phyloP scores from a whole-genome alignment of 2,888 invertebrate genomes.

The Tethea ocularis region DNA sequence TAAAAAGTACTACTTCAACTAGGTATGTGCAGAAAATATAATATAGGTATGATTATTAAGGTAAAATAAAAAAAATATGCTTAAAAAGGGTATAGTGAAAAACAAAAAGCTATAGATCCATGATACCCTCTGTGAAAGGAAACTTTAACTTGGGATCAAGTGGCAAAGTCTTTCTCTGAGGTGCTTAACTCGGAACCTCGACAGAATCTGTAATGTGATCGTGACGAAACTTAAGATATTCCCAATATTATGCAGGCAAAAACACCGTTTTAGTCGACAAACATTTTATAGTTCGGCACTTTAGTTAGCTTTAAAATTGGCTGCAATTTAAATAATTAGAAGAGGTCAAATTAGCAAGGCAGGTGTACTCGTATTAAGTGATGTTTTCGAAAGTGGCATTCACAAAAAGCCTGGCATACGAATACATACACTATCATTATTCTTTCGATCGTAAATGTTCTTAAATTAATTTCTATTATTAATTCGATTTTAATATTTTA shows the following conservation, averaged over 20 bases:
- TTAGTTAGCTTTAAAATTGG: slow-evolving; percentile 13
- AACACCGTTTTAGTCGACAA: slow-evolving; percentile 16
- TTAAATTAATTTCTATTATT: no score
- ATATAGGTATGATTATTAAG: no score
- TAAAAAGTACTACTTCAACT: no score
- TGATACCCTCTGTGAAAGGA: slow-evolving; percentile 29
- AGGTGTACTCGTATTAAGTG: no score
- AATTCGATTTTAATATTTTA: no score
- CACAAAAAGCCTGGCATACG: no score
- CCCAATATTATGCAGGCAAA: slow-evolving; percentile 41
- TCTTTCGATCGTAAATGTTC: no score
- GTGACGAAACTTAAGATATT: slow-evolving; percentile 67
- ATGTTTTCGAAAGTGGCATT: no score
- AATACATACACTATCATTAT: no score
- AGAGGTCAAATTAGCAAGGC: no score
- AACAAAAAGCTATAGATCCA: slow-evolving; percentile 15
- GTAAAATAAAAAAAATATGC: not conserved
- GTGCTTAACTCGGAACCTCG: slow-evolving; percentile 66
- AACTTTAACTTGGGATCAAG: slow-evolving; percentile 59
- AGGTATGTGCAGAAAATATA: no score
- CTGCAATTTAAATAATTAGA: no score
- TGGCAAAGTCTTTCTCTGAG: slow-evolving; percentile 58
- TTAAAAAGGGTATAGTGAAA: slow-evolving; percentile 9
- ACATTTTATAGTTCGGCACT: slow-evolving; percentile 14
- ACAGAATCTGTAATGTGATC: slow-evolving; percentile 68